Evolutionary conservation across 2,888 invertebrate genomes (phyloP), one percentile per base, ranked within the genome.

Genomic region (Meiosimyza decipiens): DNA sequence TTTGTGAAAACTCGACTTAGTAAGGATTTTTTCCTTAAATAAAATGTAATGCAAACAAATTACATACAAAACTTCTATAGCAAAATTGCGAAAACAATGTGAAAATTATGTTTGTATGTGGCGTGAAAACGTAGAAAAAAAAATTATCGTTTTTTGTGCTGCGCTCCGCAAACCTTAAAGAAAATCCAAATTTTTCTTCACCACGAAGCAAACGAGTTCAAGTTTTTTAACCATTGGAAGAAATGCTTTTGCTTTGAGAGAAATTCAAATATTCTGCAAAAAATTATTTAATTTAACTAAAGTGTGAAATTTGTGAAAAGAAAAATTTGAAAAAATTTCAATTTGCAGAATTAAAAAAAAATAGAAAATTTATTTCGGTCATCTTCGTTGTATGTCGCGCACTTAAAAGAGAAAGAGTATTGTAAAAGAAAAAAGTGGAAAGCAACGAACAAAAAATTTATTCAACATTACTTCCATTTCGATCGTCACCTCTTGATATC

Each of bases 371-470:
- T 57, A 67, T 62, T 69, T 69, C 69, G 69, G 69, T 69, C 70
- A 70, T 62, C 70, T 63, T 63, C 70, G 70, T 70, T 64, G 64
- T 47, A 50, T 62, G 62, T 70, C 70, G 62, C 40, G 70, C 70
- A 52, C 40, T 40, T 40, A 40, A 40, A 18, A 57, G 57, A 28
- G 28, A 40, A 40, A 40, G 40, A 51, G 33, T 12, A 40, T 28
- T 28, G 33, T 15, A 69, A 40, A 40, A 33, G 59, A 60, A 69
- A 59, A n/a, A 63, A 51, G 60, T 50, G 51, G 69, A 33, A 51
- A 69, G 69, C 69, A 51, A 28, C 57, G 22, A 49, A 52, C 16
- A 51, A 40, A 52, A 69, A 47, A 47, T 60, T 62, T 69, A 69
- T 69, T 69, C 69, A 47, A 68, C 68, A 59, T 59, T n/a, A 68